Evolutionary conservation across 2,888 invertebrate species (phyloP), one percentile per base, ranked within the genome.

Genomic region (Euphydryas editha): DNA sequence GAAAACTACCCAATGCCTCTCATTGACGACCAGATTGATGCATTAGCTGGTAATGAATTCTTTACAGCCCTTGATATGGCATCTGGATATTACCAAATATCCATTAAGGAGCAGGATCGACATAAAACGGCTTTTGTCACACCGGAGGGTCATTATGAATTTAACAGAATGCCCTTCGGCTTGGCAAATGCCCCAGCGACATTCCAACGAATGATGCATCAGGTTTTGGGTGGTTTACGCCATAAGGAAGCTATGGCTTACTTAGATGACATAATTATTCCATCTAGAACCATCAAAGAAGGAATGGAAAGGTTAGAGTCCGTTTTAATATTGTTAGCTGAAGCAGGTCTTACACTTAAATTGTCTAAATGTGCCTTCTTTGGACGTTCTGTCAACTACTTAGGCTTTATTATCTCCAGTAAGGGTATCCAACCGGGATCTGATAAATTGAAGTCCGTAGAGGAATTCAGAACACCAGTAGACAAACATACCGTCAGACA

Each of bases 11-110:
- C 55, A 11, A 30, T 56, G 30, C 55, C 37, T 5, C 37, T 24
- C 10, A 56, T 56, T 17, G 55, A 56, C n/a, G 55, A 56, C 17
- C 55, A 55, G 13, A n/a, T 55, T 17, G 56, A 57, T 15, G 20
- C 39, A 42, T 42, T 57, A 15, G 20, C 39, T 15, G 56, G 56
- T 37, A 37, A 46, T 11, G 17, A 46, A 3, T 46, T 17, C 17
- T 46, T 17, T 18, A 46, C 46, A 4, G 46, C 17, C 18, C 46
- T 46, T 18, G 46, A 46, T 11, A 17, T 46, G 17, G 46, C 46
- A 10, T 46, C 46, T n/a, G 46, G 46, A 3, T 46, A 46, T 46
- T 46, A 46, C 46, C 46, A 46, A 18, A 46, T 46, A 46, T n/a
- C 17, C n/a, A 46, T 46, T 18, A 17, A 18, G 17, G 46, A 46